A percentile compares a stretch with the other conserved stretches of the same genome.
Evolutionary conservation across 2,888 invertebrate species (phyloP).

Genomic region (Sinohyriopsis cumingii): DNA sequence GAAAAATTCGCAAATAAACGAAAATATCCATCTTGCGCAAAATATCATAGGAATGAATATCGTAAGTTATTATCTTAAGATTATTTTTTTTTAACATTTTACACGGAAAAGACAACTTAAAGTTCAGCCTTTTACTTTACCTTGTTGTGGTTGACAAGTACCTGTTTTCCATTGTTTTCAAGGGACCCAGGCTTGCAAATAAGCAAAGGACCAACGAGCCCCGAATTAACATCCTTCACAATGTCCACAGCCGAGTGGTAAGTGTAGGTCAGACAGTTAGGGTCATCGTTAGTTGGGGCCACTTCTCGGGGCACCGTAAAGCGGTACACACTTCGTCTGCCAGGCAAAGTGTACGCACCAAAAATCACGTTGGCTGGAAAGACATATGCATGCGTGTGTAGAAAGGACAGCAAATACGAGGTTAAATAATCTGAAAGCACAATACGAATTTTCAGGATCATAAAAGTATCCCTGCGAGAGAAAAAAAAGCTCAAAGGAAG

Average conservation of each 20-base stretch:
- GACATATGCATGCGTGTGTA: no score
- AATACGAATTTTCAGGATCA: no score
- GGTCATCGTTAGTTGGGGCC: constrained; percentile 37
- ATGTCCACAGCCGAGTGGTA: constrained; percentile 50
- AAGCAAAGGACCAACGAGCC: constrained; percentile 46
- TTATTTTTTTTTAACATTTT: not conserved
- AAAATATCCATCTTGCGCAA: no score
- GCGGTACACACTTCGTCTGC: constrained; percentile 26
- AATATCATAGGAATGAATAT: no score
- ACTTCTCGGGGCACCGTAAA: constrained; percentile 34
- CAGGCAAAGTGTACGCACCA: constrained; percentile 27
- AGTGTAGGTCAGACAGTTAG: constrained; percentile 43
- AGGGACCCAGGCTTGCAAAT: constrained; percentile 44
- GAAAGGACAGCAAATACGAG: no score
- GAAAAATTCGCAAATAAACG: no score
- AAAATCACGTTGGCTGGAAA: constrained; percentile 18
- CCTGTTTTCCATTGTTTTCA: constrained; percentile 31
- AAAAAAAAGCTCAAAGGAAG: no score
- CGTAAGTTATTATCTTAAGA: no score
- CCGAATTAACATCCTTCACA: constrained; percentile 45
- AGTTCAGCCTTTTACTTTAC: not conserved
- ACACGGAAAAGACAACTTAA: not conserved
- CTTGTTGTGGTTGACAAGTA: not conserved
- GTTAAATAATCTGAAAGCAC: no score
- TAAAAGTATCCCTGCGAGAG: no score